phyloP scores from a whole-genome alignment of 1,140 invertebrate genomes.

The Babylonia areolata region DNA sequence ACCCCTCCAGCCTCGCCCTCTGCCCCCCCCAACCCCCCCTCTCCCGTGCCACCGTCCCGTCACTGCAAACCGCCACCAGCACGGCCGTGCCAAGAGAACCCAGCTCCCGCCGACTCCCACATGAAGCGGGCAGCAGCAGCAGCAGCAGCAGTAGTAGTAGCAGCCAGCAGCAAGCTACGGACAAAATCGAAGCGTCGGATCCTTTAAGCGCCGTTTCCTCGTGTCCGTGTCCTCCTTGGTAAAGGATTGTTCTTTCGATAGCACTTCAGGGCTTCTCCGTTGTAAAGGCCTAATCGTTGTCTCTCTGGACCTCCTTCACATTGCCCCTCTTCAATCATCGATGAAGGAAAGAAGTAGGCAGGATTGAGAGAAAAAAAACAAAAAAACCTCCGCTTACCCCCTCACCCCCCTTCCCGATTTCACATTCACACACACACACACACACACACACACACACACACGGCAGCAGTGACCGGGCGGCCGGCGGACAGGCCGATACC shows the following conservation, averaged over 20 bases:
- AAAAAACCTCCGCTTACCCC: too few species aligned
- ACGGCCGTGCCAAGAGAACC: background rate
- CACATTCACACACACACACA: too few species aligned
- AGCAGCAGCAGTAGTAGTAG: background rate
- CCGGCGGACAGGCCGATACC: too few species aligned
- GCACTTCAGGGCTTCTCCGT: background rate
- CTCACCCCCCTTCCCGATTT: too few species aligned
- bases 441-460: too few species aligned
- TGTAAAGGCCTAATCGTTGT: background rate
- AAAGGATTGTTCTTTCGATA: background rate
- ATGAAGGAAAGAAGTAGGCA: background rate
- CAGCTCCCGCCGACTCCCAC: background rate
- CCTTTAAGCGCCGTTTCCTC: background rate
- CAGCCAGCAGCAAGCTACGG: too few species aligned
- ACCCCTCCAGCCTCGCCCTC: background rate
- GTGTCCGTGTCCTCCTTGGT: background rate
- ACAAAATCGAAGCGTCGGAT: constrained; percentile 11
- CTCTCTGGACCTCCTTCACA: background rate
- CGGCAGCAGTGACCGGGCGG: too few species aligned
- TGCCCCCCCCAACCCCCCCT: background rate
- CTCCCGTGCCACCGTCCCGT: background rate
- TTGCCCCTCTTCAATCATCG: background rate
- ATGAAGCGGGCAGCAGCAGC: too few species aligned
- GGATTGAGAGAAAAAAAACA: too few species aligned
- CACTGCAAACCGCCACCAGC: background rate